Evolutionary conservation across 2,888 invertebrate genomes (phyloP), one percentile per base, ranked within the genome.

Genomic region (Ormyrus labotus): DNA sequence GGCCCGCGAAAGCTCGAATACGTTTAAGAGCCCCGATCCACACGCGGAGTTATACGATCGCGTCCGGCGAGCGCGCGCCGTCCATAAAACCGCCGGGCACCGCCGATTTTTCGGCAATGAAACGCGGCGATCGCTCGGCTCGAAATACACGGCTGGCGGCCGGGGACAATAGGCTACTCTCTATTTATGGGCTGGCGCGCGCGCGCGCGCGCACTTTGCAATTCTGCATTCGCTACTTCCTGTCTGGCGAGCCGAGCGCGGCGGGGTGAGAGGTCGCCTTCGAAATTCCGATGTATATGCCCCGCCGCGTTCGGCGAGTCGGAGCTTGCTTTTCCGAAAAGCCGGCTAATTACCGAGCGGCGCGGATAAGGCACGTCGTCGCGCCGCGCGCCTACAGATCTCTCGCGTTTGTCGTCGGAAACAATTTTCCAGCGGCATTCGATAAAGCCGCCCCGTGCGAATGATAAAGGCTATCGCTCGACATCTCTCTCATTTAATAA

Each of bases 231-330:
- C 51, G 60, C n/a, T 47, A 51, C 78, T 78, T 78, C 78, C 78
- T 78, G 77, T 77, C 70, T 70, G 57, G 57, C 34, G 34, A 34
- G 34, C 34, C 34, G 34, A 34, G 34, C 3, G 48, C 48, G 19
- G 34, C 65, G 64, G 67, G 81, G 79, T 77, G 79, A 81, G 58
- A 81, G 79, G 77, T 81, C 79, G 67, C 50, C 7, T 45, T 69
- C 61, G 7, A 76, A 76, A 68, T 67, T 74, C 65, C 67, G 51
- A 19, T 0, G 2, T 19, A 19, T 19, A 1, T 19, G 19, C 19
- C 19, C 19, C 19, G 19, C 19, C 1, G 1, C 19, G 19, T 19
- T 19, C 67, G 51, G 13, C 7, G 34, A 3, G 34, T 4, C 4
- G 34, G 2, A 4, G 34, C 34, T 34, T 34, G 13, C 34, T 34